Conservation (phyloP, 2,797 vertebrate genomes). For the Diceros bicornis region DNA sequence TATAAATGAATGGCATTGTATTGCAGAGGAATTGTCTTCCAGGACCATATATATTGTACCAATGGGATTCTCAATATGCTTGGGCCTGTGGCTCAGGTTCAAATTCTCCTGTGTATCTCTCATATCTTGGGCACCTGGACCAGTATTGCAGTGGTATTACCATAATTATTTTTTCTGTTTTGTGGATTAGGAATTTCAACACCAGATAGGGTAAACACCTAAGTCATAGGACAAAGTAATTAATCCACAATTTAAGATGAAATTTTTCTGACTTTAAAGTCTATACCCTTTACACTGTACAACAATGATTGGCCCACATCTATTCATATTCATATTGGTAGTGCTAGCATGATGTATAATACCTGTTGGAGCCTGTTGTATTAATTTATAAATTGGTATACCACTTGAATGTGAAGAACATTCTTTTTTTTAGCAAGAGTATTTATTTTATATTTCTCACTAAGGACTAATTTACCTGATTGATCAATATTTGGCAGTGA, state of each 20-base stretch:
- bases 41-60: not conserved
- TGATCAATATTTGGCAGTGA: not conserved
- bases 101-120: not conserved
- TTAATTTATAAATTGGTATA: not conserved
- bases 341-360: not conserved
- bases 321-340: not conserved
- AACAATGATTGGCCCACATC: rapidly evolving
- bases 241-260: not conserved
- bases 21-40: not conserved
- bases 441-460: not conserved
- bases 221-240: not conserved
- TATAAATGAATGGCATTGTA: not conserved
- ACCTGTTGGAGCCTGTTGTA: not conserved
- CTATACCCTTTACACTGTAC: not conserved
- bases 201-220: not conserved
- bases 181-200: not conserved
- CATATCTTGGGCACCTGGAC: not conserved
- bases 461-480: not conserved
- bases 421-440: not conserved
- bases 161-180: not conserved
- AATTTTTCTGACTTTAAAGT: not conserved
- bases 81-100: rapidly evolving
- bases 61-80: not conserved
- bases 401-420: not conserved
- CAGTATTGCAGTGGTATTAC: not conserved